A percentile compares a stretch with the other conserved stretches of the same genome.
phyloP scores from a whole-genome alignment of 35 echinoderm and acorn worm species.

The Chiridota heheva region DNA sequence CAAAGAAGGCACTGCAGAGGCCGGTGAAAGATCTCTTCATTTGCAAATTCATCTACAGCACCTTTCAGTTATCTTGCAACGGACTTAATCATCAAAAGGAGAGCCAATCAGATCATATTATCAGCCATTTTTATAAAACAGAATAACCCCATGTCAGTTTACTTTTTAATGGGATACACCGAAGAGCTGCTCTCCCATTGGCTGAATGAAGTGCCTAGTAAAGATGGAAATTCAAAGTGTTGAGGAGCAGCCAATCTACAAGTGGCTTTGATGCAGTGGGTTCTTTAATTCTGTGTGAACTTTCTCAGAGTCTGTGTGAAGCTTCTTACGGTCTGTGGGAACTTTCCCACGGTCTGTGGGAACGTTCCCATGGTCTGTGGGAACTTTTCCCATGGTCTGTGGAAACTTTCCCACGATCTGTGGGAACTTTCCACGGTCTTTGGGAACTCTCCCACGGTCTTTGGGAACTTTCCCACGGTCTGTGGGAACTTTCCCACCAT shows the following conservation, averaged over 20 bases:
- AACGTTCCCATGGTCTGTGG: no score
- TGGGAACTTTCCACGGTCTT: no score
- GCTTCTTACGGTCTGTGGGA: no score
- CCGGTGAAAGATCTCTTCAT: conserved; percentile 81
- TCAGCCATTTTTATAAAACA: conserved; percentile 56
- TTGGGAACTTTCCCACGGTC: no score
- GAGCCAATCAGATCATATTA: conserved; percentile 82
- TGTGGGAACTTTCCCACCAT: no score
- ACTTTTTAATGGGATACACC: conserved; percentile 89
- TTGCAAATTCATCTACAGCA: conserved; percentile 79
- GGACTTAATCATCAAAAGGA: conserved; percentile 87
- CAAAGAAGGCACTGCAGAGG: conserved; percentile 67
- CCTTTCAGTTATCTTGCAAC: conserved; percentile 82
- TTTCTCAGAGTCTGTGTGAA: no score
- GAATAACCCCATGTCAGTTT: conserved; percentile 68
- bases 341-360: no score
- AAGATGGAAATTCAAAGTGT: conserved; percentile 90
- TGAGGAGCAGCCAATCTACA: conserved; percentile 82
- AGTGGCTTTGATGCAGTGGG: conserved; percentile 78
- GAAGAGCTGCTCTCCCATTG: conserved; percentile 92
- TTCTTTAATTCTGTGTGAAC: no score
- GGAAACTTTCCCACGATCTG: no score
- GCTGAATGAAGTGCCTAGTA: conserved; percentile 90
- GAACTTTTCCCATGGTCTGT: no score
- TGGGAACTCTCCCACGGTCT: no score